These are phyloP conservation scores for Halcyon badia DNA, from an alignment of 2,797 vertebrate species.

Conservation along the genomic window DNA sequence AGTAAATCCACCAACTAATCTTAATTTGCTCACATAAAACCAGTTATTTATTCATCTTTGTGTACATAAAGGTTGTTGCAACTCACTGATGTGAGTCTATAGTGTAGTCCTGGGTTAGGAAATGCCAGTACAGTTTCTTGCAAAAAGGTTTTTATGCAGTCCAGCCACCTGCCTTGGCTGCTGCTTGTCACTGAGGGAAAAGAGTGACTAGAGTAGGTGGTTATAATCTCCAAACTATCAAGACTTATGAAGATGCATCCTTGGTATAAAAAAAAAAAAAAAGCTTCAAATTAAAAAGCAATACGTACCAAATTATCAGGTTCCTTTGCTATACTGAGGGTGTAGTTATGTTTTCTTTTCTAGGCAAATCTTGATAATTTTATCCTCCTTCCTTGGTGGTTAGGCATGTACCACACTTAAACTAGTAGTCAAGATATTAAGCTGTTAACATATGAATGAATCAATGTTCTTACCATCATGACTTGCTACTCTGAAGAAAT, in stretches of 20 bases:
- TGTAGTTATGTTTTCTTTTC: background rate
- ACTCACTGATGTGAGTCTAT: background rate
- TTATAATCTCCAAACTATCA: background rate
- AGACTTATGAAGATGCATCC: background rate
- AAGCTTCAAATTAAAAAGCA: background rate
- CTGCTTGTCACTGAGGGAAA: background rate
- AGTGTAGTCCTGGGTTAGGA: background rate
- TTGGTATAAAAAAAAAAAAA: background rate
- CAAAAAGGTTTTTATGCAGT: background rate
- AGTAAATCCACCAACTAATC: background rate
- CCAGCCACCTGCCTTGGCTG: background rate
- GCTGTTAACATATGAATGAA: background rate
- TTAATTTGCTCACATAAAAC: background rate
- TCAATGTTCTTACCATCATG: accelerated
- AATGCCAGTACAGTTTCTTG: background rate
- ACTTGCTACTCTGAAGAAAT: background rate
- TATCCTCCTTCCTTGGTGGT: background rate
- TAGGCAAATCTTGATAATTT: background rate
- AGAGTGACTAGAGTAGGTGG: background rate
- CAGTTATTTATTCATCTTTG: background rate
- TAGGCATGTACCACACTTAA: background rate
- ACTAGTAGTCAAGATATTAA: background rate
- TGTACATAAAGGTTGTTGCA: background rate
- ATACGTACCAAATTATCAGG: background rate
- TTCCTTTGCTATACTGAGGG: background rate